These are phyloP conservation scores for Tetheella fluctuosa DNA, from an alignment of 2,888 invertebrate species.

Conservation along the genomic window DNA sequence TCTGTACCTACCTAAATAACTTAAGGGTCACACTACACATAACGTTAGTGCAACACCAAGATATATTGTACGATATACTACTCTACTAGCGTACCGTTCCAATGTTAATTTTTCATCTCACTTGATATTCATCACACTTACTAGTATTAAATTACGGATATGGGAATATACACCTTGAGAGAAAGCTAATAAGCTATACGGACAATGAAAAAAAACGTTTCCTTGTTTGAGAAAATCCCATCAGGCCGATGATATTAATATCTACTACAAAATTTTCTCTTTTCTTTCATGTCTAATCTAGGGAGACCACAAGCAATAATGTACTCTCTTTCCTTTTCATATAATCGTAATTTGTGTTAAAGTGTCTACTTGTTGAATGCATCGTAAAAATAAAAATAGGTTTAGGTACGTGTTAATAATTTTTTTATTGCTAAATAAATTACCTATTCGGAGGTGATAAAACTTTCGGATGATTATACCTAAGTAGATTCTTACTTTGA, in stretches of 20 bases:
- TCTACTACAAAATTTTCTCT: constrained; percentile 22
- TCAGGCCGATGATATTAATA: constrained; percentile 34
- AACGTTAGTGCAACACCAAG: not conserved
- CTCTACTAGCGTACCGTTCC: constrained; percentile 21
- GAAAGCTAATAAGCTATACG: constrained; percentile 45
- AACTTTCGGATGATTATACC: not conserved
- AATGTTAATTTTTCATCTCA: constrained; percentile 1
- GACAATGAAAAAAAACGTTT: constrained; percentile 50
- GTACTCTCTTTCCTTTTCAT: not conserved
- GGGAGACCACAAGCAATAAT: not conserved
- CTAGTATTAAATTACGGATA: constrained; percentile 50
- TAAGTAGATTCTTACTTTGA: not conserved
- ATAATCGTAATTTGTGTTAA: not conserved
- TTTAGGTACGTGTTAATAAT: not conserved
- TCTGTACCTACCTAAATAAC: not conserved
- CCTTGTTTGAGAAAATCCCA: constrained; percentile 56
- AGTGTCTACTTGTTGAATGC: not conserved
- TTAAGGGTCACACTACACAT: not conserved
- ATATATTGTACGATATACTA: too few relatives aligned
- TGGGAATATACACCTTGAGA: constrained; percentile 36
- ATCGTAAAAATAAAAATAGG: not conserved
- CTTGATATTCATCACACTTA: not conserved
- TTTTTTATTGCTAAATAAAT: not conserved
- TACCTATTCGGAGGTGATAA: not conserved
- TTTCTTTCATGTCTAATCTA: not conserved